These are phyloP conservation scores for Lochmaea capreae DNA, from an alignment of 2,888 invertebrate genomes.

Conservation along the genomic window DNA sequence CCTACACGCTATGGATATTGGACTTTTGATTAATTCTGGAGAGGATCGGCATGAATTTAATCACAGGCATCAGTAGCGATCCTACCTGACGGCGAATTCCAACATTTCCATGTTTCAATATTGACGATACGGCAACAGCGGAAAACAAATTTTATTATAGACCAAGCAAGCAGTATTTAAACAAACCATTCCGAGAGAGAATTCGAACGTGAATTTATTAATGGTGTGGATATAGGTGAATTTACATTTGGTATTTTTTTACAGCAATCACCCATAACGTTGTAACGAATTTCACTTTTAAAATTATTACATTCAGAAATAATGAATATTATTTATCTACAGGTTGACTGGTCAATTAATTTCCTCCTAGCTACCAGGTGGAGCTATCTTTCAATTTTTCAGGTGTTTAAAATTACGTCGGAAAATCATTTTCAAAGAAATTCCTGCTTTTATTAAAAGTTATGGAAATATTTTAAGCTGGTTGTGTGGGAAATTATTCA, in stretches of 20 bases:
- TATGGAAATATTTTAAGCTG: too few relatives aligned
- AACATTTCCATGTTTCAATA: conserved; percentile 3
- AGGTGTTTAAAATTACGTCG: too few relatives aligned
- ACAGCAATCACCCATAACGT: too few relatives aligned
- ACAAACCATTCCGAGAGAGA: not conserved
- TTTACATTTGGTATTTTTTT: not conserved
- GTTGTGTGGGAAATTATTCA: too few relatives aligned
- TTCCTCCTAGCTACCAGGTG: too few relatives aligned
- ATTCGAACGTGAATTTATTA: not conserved
- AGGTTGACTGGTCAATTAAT: too few relatives aligned
- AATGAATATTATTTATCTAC: too few relatives aligned
- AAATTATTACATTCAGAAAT: too few relatives aligned
- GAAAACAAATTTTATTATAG: not conserved
- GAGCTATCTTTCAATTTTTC: too few relatives aligned
- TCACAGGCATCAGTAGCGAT: conserved; percentile 1
- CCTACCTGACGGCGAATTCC: conserved; percentile 6
- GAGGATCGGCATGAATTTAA: conserved; percentile 1
- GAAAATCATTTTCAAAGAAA: too few relatives aligned
- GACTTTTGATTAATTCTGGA: not conserved
- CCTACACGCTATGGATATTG: not conserved
- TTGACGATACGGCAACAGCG: not conserved
- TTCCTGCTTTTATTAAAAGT: too few relatives aligned
- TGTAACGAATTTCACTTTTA: too few relatives aligned
- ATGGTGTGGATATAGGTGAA: not conserved
- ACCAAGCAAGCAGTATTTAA: not conserved